Base-by-base conservation (phyloP, 2,888 invertebrate genomes). In the Drosophila engyochracea region DNA sequence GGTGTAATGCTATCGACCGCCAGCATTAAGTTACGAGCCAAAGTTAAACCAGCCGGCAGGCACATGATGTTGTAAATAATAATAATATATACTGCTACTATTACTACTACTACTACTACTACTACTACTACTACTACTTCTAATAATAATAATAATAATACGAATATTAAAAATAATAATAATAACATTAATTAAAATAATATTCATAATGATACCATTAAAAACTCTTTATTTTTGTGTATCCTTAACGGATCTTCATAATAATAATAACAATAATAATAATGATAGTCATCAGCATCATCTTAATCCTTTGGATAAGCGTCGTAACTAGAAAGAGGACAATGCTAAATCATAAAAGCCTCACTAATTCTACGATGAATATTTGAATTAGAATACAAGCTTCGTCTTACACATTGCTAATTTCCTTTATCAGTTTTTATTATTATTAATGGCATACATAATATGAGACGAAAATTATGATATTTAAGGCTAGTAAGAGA, bases 21-120 rank as follows among this genome's bases (percentile, higher is more conserved):
- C 81, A 84, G 83, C 83, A 85, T 83, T 84, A 83, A 84, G 77
- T 81, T 83, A 85, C 76, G 79, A 83, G 79, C 79, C 68, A 73
- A 70, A 69, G 52, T 53, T 68, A 58, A 52, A 47, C 66, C 61
- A 69, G 64, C 61, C 49, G 51, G 63, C 55, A 52, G 62, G 61
- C 61, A 58, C 33, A 52, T 63, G 81, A 67, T 75, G 60, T 52
- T 81, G 69, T 60, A 72, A 74, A 76, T 84, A 59, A 70, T 67
- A 65, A 62, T 66, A 57, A 63, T 66, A 74, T 22, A 22, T 44
- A 47, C 14, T 47, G 22, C 22, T 47, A 47, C 47, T 22, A 47
- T n/a, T 41, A 41, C n/a, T n/a, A 41, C 41, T 41, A 41, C 22
- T 22, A 37, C 16, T 4, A 4, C 14, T 22, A 14, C 14, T 7